Base-by-base conservation (phyloP, 2,113 vertebrate genomes). In the Podilymbus podiceps region DNA sequence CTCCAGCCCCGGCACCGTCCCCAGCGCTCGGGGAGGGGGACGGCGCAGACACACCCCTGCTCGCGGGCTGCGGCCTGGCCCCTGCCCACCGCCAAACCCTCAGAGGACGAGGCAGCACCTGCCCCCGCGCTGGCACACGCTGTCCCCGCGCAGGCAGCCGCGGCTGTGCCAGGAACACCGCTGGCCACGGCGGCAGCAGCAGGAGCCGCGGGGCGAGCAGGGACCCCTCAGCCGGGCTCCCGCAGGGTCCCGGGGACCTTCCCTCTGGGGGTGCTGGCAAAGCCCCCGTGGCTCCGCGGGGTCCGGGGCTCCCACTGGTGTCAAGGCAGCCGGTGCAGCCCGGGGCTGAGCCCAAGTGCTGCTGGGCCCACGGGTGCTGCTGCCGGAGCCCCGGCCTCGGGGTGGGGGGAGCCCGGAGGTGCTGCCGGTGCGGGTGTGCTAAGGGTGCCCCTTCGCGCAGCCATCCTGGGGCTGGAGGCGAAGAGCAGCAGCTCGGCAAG, bases 81-180 rank as follows among this genome's bases (percentile, higher is more conserved):
- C 56, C 49, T 4, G 35, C 20, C 77, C 6, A 9, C 15, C 3
- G 33, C 6, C 12, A 46, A 38, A 53, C 47, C 28, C 49, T 7
- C 3, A 3, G 24, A 17, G 53, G 84, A 52, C 8, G 8, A 22
- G 74, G 74, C 52, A 16, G 66, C 81, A 22, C 20, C 38, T 6
- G 89, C 40, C 69, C 31, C 42, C 11, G 42, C 3, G 16, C 27
- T 5, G 6, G 55, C 23, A 47, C 42, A 22, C 8, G 4, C 35
- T 0, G 33, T 42, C 55, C 60, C 80, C 15, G 5, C 9, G n/a
- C 44, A 27, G 35, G 69, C 69, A 12, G 69, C 69, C 10, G 4
- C 1, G 15, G 68, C 50, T 42, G n/a, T 3, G 2, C 50, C 31
- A 5, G 52, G 46, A 23, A 8, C 1, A 27, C n/a, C 2, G 17